These are phyloP conservation scores for Eristalinus sepulchralis DNA, from an alignment of 2,888 invertebrate species.

Conservation along the genomic window DNA sequence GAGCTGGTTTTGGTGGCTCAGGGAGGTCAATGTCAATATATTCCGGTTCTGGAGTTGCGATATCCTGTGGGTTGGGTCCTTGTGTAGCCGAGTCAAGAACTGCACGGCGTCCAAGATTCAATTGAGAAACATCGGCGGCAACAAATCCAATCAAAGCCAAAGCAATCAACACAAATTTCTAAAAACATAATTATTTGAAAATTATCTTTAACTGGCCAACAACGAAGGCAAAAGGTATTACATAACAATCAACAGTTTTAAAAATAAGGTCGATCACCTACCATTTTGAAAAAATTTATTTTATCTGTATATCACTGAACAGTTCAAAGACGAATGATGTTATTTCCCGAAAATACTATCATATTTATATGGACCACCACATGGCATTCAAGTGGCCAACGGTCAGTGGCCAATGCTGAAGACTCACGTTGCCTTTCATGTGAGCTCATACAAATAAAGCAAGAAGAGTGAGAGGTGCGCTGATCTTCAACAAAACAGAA, in stretches of 20 bases:
- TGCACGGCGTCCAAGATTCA: conserved; percentile 67
- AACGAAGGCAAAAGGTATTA: neutral
- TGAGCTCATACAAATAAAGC: conserved; percentile 28
- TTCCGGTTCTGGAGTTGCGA: conserved; percentile 80
- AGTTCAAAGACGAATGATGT: conserved; percentile 81
- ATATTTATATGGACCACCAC: conserved; percentile 77
- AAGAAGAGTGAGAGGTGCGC: conserved; percentile 47
- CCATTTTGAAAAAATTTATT: conserved; percentile 56
- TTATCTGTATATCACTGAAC: conserved; percentile 77
- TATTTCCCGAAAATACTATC: conserved; percentile 77
- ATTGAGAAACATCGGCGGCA: conserved; percentile 70
- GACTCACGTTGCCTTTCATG: conserved; percentile 55
- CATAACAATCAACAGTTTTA: neutral
- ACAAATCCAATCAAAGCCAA: conserved; percentile 76
- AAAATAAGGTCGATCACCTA: conserved; percentile 60
- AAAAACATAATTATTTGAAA: conserved; percentile 27
- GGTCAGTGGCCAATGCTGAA: conserved; percentile 57
- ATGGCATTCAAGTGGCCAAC: conserved; percentile 55
- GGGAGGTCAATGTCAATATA: conserved; percentile 79
- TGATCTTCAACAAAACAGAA: conserved; percentile 30
- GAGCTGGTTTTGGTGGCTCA: conserved; percentile 74
- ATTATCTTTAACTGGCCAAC: neutral
- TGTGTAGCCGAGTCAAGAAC: conserved; percentile 79
- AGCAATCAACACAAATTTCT: conserved; percentile 78
- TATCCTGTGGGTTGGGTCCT: conserved; percentile 80